phyloP scores from a whole-genome alignment of 2,888 invertebrate genomes.

The Stegophylla sp. region DNA sequence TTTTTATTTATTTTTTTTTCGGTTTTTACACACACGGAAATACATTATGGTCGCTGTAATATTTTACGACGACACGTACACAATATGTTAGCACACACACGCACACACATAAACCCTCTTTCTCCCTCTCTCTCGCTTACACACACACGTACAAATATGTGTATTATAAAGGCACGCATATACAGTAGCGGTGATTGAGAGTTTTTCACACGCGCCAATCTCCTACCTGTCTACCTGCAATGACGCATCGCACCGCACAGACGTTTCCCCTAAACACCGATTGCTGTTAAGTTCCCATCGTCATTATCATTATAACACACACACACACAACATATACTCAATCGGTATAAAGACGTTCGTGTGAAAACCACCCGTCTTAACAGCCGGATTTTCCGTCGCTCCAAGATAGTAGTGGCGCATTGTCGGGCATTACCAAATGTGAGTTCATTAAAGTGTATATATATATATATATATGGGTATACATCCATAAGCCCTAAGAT shows the following conservation, averaged over 20 bases:
- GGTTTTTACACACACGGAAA: not conserved
- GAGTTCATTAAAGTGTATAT: not conserved
- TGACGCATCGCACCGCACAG: slow-evolving; percentile 2
- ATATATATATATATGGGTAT: not conserved
- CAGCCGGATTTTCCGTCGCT: not conserved
- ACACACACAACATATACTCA: not conserved
- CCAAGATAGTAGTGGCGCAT: not conserved
- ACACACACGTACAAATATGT: not conserved
- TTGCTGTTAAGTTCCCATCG: slow-evolving; percentile 10
- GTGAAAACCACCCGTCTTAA: slow-evolving; percentile 25
- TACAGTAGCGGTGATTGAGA: slow-evolving; percentile 41
- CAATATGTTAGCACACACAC: not conserved
- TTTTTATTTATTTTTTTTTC: not conserved
- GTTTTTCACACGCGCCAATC: slow-evolving; percentile 48
- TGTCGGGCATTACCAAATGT: not conserved
- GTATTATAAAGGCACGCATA: too few relatives aligned
- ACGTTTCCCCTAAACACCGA: slow-evolving; percentile 31
- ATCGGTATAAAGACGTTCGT: not conserved
- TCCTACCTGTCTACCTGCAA: slow-evolving; percentile 21
- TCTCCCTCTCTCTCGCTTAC: not conserved
- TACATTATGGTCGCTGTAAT: not conserved
- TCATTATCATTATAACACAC: slow-evolving; percentile 9
- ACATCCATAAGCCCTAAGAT: not conserved
- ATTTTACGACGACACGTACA: slow-evolving; percentile 29
- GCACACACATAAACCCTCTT: not conserved